Conservation (phyloP, 2,888 invertebrate genomes). For the Crocallis elinguaria region DNA sequence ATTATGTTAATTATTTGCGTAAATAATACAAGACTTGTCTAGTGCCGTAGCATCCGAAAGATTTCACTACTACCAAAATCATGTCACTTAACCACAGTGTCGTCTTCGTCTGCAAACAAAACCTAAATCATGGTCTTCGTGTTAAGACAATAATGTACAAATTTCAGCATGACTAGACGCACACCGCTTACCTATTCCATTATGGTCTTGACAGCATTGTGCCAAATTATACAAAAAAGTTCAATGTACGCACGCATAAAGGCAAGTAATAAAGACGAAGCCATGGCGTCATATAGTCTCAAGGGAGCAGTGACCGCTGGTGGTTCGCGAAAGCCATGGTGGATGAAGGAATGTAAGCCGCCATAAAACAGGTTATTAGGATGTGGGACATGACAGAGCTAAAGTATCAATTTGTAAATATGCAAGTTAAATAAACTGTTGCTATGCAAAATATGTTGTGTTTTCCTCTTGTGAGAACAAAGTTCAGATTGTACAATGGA, state of each 20-base stretch:
- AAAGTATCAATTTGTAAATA: conserved; percentile 6
- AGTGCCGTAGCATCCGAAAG: neutral
- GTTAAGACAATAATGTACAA: conserved; percentile 8
- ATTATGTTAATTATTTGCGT: conserved; percentile 53
- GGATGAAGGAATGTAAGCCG: conserved; percentile 34
- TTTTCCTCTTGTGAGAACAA: no score
- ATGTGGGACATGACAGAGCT: conserved; percentile 30
- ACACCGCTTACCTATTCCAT: conserved; percentile 17
- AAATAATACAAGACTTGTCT: conserved; percentile 39
- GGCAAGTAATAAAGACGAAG: conserved; percentile 44
- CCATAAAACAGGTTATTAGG: conserved; percentile 32
- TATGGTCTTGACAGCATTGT: conserved; percentile 7
- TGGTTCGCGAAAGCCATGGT: conserved; percentile 52
- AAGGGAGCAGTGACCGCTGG: conserved; percentile 64
- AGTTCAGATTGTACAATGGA: no score
- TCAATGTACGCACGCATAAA: conserved; percentile 36
- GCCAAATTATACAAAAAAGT: conserved; percentile 16
- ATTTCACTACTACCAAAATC: conserved; percentile 19
- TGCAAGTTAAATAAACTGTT: neutral
- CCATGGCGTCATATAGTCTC: conserved; percentile 63
- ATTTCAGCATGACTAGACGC: conserved; percentile 12
- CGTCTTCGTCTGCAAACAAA: conserved; percentile 11
- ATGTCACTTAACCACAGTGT: neutral
- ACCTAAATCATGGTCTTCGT: conserved; percentile 13
- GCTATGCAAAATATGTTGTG: neutral